phyloP scores from a whole-genome alignment of 2,113 vertebrate genomes.

The Phaethornis superciliosus region DNA sequence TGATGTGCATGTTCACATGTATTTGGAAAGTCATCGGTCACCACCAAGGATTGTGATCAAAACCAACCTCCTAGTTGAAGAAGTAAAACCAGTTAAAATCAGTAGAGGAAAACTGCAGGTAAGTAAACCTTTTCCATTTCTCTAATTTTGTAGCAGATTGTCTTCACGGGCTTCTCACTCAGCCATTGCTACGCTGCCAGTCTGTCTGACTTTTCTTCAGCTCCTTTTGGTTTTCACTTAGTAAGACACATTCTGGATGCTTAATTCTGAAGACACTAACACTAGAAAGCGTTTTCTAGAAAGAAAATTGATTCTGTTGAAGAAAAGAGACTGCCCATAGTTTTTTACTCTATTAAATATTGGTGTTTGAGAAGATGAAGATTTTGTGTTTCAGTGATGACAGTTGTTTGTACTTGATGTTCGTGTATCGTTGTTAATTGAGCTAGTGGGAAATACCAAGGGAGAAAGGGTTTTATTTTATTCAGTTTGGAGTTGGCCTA shows the following conservation, averaged over 20 bases:
- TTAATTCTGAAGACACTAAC: background rate
- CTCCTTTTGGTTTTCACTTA: background rate
- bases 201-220: background rate
- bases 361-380: background rate
- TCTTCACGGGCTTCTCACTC: background rate
- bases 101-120: constrained; percentile 83
- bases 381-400: background rate
- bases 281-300: background rate
- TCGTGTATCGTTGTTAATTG: background rate
- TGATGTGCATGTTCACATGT: constrained; percentile 77
- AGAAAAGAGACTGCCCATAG: background rate
- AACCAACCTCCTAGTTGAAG: constrained; percentile 84
- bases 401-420: background rate
- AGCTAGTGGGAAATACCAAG: background rate
- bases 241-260: background rate
- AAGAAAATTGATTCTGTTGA: background rate
- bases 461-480: background rate
- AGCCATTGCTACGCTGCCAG: background rate
- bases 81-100: constrained; percentile 87
- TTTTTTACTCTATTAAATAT: background rate
- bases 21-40: constrained; percentile 83
- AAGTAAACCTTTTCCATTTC: constrained; percentile 25
- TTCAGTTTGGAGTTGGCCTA: background rate
- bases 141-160: background rate
- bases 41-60: constrained; percentile 76